Evolutionary conservation across 2,113 vertebrate genomes (phyloP).

Genomic region (Phoxinus phoxinus): DNA sequence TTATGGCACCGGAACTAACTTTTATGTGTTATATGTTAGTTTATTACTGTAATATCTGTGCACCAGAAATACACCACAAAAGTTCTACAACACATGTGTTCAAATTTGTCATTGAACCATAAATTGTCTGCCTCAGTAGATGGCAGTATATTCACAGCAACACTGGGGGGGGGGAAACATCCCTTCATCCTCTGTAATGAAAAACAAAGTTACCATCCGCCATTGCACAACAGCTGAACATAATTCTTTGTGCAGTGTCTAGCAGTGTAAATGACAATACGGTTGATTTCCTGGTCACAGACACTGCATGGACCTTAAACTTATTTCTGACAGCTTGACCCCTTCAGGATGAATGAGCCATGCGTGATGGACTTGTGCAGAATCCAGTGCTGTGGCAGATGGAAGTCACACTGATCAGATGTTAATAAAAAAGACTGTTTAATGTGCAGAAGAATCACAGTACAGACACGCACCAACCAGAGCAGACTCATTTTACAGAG

Average conservation of each 20-base stretch:
- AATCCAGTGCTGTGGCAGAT: not conserved
- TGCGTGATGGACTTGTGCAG: not conserved
- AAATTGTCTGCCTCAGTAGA: not conserved
- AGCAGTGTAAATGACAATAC: not conserved
- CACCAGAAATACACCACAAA: not conserved
- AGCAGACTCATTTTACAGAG: not conserved
- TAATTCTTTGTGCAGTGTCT: not conserved
- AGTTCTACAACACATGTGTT: not conserved
- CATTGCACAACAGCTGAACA: not conserved
- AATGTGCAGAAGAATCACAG: not conserved
- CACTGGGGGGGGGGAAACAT: not conserved
- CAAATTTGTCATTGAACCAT: not conserved
- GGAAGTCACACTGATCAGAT: not conserved
- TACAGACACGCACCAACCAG: not conserved
- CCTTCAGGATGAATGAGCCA: constrained; percentile 16
- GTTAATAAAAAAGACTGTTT: not conserved
- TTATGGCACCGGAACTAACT: not conserved
- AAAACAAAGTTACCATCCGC: not conserved
- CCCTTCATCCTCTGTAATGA: not conserved
- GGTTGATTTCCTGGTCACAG: constrained; percentile 18
- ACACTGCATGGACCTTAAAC: constrained; percentile 1
- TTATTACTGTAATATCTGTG: not conserved
- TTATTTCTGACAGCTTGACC: constrained; percentile 34
- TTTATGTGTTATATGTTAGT: not conserved
- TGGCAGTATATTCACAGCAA: constrained; percentile 1